Base-by-base conservation (phyloP, 1,140 invertebrate genomes). In the Drosophila burlai region DNA sequence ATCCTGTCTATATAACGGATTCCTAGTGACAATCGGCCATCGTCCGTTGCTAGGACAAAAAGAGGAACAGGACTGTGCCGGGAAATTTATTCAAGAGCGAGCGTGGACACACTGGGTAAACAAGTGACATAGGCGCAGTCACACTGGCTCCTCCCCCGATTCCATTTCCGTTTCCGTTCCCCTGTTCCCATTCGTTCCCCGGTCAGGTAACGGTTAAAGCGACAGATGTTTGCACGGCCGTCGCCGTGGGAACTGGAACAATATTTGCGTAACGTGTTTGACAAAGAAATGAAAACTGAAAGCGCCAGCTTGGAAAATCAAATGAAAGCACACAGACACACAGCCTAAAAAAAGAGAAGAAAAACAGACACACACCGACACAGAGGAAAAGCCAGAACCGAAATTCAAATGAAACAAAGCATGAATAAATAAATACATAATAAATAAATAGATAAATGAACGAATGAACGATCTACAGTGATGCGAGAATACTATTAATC, bases 231-330 rank as follows among this genome's bases (percentile, higher is more conserved):
- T 87, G 83, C 84, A 65, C 68, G 69, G 66, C 81, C 75, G 66
- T 79, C 85, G 81, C 85, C 75, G 74, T 84, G 85, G 83, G 85
- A 89, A 76, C 85, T 90, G 71, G 81, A 89, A 84, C 81, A 90
- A 90, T 90, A 90, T 90, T 90, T 90, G 86, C 86, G 85, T 90
- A 90, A 90, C 85, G 85, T 90, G 85, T 90, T 90, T 90, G 85
- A 85, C 85, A 90, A 90, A 90, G 85, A 90, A 90, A 90, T 90
- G 86, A 90, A 90, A 90, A 82, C 85, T 85, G 86, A 90, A 90
- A 90, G 85, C 85, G 85, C 78, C 85, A 90, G 85, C 85, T 90
- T 90, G 85, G 85, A 90, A 90, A 90, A 89, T 90, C 85, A 89
- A 89, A 89, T 89, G 81, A 79, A 84, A 79, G 69, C 68, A 71